These are phyloP conservation scores for Dryas iulia DNA, from an alignment of 1,140 invertebrate genomes.

Conservation along the genomic window DNA sequence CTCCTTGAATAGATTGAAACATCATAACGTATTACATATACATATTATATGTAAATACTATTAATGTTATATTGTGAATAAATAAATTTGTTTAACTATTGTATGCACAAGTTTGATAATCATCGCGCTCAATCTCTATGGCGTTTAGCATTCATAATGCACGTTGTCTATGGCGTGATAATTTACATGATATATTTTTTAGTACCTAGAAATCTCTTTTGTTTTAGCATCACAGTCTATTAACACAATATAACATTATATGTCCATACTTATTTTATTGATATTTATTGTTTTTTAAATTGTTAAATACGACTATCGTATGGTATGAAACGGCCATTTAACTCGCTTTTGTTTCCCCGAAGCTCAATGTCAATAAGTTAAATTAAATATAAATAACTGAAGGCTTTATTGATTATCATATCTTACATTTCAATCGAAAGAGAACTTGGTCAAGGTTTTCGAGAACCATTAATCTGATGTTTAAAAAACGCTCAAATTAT, in stretches of 20 bases:
- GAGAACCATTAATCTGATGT: slow-evolving; percentile 9
- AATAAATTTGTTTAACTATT: background rate
- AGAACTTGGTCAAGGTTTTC: slow-evolving; percentile 15
- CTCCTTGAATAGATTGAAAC: background rate
- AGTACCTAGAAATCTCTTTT: no score
- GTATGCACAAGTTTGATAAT: background rate
- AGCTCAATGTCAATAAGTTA: background rate
- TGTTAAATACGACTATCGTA: no score
- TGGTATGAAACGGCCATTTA: background rate
- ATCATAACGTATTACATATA: background rate
- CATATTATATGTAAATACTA: slow-evolving; percentile 1
- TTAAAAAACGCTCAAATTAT: slow-evolving; percentile 2
- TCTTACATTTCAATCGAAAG: slow-evolving; percentile 15
- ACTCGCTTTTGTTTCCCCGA: background rate
- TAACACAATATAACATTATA: no score
- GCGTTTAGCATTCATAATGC: background rate
- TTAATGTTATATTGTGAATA: background rate
- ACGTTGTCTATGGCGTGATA: background rate
- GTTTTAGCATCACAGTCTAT: no score
- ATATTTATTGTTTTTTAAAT: no score
- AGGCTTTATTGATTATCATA: slow-evolving; percentile 6
- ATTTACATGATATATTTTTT: background rate
- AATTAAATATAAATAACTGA: background rate
- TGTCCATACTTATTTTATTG: no score
- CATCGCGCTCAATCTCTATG: background rate